Evolutionary conservation across 2,113 vertebrate species (phyloP).

Genomic region (Corydoras sp.): DNA sequence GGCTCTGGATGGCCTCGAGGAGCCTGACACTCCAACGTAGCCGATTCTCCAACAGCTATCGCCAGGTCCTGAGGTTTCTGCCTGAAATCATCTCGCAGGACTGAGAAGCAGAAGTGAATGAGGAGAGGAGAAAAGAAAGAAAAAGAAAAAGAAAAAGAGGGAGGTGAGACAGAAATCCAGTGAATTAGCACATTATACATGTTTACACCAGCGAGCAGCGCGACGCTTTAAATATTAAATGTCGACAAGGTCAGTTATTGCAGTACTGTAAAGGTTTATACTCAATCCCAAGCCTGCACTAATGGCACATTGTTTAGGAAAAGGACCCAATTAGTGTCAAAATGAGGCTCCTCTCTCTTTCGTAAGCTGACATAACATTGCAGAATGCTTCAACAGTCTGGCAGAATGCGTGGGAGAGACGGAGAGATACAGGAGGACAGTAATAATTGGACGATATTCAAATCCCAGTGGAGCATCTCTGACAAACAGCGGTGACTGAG

Average conservation of each 20-base stretch:
- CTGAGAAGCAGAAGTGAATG: slow-evolving; percentile 55
- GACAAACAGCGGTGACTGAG: slow-evolving; percentile 54
- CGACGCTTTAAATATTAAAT: background rate
- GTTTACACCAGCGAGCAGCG: background rate
- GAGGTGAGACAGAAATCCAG: background rate
- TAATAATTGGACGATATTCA: slow-evolving; percentile 54
- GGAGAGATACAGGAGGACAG: slow-evolving; percentile 41
- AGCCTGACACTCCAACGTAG: slow-evolving; percentile 91
- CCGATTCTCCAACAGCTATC: slow-evolving; percentile 92
- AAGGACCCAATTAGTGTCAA: slow-evolving; percentile 32
- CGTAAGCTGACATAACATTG: slow-evolving; percentile 32
- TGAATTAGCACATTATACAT: slow-evolving; percentile 28
- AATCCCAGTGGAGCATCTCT: slow-evolving; percentile 54
- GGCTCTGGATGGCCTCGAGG: slow-evolving; percentile 95
- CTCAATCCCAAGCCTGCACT: slow-evolving; percentile 24
- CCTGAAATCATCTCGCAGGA: slow-evolving; percentile 94
- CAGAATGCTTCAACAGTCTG: slow-evolving; percentile 19
- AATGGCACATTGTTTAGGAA: slow-evolving; percentile 35
- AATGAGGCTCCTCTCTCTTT: slow-evolving; percentile 27
- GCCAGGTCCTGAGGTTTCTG: slow-evolving; percentile 94
- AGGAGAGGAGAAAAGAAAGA: background rate
- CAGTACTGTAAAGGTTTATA: slow-evolving; percentile 24
- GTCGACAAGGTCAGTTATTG: slow-evolving; percentile 20
- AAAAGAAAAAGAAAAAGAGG: background rate
- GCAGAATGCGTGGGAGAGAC: slow-evolving; percentile 27